Evolutionary conservation across 2,797 vertebrate species (phyloP).

Genomic region (Aulostomus chinensis): DNA sequence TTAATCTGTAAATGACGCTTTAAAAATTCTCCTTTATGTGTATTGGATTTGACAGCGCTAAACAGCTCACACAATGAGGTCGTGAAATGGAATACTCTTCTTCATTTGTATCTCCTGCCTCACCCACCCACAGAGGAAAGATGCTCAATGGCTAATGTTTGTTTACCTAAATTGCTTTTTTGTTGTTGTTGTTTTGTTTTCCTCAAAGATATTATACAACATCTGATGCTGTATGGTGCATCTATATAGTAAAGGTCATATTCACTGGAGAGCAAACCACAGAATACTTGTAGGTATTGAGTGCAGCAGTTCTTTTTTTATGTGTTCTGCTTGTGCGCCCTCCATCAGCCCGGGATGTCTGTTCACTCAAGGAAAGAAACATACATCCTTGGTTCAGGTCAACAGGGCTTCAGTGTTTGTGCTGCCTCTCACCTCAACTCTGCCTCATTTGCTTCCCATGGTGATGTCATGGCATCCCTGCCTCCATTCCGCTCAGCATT

Average conservation of each 20-base stretch:
- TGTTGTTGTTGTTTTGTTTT: constrained; percentile 48
- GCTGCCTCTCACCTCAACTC: too few relatives aligned
- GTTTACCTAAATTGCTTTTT: constrained; percentile 64
- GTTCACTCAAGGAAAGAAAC: constrained; percentile 11
- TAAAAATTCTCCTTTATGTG: too few relatives aligned
- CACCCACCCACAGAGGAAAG: constrained; percentile 61
- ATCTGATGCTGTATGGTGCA: constrained; percentile 37
- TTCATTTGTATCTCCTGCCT: constrained; percentile 38
- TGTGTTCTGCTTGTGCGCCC: constrained; percentile 36
- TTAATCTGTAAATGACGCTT: background rate
- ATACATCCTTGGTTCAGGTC: constrained; percentile 27
- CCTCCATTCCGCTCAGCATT: background rate
- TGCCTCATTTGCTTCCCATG: constrained; percentile 8
- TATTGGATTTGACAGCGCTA: too few relatives aligned
- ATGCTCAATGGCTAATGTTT: constrained; percentile 63
- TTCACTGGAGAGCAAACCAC: constrained; percentile 5
- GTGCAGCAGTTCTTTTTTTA: constrained; percentile 13
- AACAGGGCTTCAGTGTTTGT: too few relatives aligned
- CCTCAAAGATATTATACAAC: constrained; percentile 58
- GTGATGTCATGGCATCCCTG: constrained; percentile 9
- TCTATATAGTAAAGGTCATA: constrained; percentile 49
- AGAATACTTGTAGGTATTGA: constrained; percentile 13
- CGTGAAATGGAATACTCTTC: constrained; percentile 28
- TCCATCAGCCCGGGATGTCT: too few relatives aligned
- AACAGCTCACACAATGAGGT: too few relatives aligned